Base-by-base conservation (phyloP, 2,888 invertebrate genomes). In the Tetheella fluctuosa region DNA sequence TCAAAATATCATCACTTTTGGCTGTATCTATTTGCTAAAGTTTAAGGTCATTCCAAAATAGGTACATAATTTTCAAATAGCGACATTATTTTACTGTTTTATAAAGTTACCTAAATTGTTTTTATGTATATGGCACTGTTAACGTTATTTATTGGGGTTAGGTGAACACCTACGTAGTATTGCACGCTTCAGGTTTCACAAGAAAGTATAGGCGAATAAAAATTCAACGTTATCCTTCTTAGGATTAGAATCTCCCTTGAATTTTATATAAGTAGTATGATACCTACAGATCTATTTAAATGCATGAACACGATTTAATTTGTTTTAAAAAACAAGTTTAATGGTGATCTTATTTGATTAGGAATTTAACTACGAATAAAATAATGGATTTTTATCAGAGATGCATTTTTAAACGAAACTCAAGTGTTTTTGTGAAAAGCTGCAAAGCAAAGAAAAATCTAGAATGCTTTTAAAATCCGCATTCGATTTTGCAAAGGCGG, bases 391-490 rank as follows among this genome's bases (percentile, higher is more conserved):
- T 39, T 39, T 42, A 42, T 1, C 42, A 17, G 42, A 42, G 17
- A 37, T 17, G n/a, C 42, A 42, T n/a, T 42, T 37, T 42, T 54
- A 23, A 54, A 54, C 17, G 54, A 54, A 2, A 48, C 8, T 20
- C 20, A 48, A 48, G 48, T 48, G 48, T 52, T 52, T 10, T 48
- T 52, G 30, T 48, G 6, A 54, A 59, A 53, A 20, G 23, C 17
- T 7, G 10, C 28, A 37, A 39, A 59, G 17, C 7, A 10, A 30
- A 15, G 15, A 13, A 42, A 54, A 59, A 59, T 13, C 15, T 10
- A 5, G 30, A 39, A 42, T 28, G n/a, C 30, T 34, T 54, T 59
- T 59, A 5, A 54, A 54, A 59, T 42, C 53, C 54, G 25, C 39
- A 20, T 59, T 28, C 42, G 42, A 13, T 34, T 34, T 39, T 54